Percentiles rank a stretch among this genome's conserved stretches.
These are phyloP conservation scores for Hippotragus niger DNA, from an alignment of 2,113 vertebrate species.

Conservation along the genomic window DNA sequence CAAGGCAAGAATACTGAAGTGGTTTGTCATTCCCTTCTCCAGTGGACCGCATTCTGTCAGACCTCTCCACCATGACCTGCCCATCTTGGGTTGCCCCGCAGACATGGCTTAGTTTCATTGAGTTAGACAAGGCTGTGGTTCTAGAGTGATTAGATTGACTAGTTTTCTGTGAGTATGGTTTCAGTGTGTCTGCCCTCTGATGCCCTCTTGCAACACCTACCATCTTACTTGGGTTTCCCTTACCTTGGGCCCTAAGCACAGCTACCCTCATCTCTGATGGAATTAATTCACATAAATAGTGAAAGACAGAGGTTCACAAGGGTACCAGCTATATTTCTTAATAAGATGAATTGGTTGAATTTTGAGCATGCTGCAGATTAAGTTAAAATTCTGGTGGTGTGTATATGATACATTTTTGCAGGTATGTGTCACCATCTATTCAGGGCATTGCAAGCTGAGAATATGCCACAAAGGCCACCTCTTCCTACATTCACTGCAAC, in stretches of 20 bases:
- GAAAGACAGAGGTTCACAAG: background rate
- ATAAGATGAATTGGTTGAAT: constrained; percentile 2
- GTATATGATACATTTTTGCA: background rate
- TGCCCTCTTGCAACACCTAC: too few relatives aligned
- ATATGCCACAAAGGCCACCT: background rate
- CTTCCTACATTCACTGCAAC: background rate
- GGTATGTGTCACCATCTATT: background rate
- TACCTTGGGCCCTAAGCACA: background rate
- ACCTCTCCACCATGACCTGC: too few relatives aligned
- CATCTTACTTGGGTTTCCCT: too few relatives aligned
- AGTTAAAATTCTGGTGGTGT: background rate
- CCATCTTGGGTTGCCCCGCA: accelerated
- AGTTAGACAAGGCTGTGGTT: too few relatives aligned
- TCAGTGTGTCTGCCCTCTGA: too few relatives aligned
- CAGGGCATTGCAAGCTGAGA: background rate
- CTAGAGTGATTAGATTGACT: too few relatives aligned
- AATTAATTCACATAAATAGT: background rate
- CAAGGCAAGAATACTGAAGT: too few relatives aligned
- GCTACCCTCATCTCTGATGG: background rate
- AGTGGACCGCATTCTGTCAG: too few relatives aligned
- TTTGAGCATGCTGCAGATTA: constrained; percentile 20
- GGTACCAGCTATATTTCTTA: background rate
- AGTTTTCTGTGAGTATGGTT: too few relatives aligned
- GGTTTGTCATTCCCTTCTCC: too few relatives aligned
- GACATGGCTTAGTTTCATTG: too few relatives aligned